phyloP scores from a whole-genome alignment of 2,113 vertebrate genomes.

The Gallinago paraguaiae region DNA sequence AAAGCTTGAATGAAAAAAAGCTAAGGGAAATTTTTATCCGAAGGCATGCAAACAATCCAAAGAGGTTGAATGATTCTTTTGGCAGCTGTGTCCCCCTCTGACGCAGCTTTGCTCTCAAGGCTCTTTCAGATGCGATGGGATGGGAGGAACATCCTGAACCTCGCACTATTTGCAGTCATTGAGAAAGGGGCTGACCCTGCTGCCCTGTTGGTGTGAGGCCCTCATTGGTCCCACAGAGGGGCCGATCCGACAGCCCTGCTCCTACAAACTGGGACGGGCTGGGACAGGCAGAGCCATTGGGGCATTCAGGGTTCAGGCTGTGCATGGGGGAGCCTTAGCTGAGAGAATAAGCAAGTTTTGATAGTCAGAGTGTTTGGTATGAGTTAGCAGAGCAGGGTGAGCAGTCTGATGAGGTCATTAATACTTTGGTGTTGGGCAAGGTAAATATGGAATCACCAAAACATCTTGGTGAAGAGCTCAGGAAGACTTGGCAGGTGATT shows the following conservation, averaged over 20 bases:
- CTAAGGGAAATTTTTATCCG: background rate
- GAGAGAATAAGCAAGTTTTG: background rate
- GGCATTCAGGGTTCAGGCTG: accelerated
- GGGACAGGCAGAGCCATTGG: background rate
- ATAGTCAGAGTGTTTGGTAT: background rate
- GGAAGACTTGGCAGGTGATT: background rate
- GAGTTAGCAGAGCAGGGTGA: background rate
- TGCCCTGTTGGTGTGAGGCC: background rate
- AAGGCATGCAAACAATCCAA: background rate
- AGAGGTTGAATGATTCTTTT: background rate
- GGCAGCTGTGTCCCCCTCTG: background rate
- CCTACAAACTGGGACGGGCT: background rate
- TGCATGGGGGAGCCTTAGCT: background rate
- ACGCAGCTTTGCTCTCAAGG: conserved; percentile 47
- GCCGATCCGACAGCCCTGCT: background rate
- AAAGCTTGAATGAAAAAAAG: background rate
- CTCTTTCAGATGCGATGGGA: background rate
- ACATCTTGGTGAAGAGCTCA: background rate
- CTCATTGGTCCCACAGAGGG: background rate
- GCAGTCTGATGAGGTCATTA: background rate
- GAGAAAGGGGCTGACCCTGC: background rate
- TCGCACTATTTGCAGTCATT: conserved; percentile 35
- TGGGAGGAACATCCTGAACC: conserved; percentile 8
- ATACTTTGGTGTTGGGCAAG: background rate
- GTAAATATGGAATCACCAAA: background rate